A percentile compares a stretch with the other conserved stretches of the same genome.
phyloP scores from a whole-genome alignment of 2,797 vertebrate species.

The Mycteria americana region DNA sequence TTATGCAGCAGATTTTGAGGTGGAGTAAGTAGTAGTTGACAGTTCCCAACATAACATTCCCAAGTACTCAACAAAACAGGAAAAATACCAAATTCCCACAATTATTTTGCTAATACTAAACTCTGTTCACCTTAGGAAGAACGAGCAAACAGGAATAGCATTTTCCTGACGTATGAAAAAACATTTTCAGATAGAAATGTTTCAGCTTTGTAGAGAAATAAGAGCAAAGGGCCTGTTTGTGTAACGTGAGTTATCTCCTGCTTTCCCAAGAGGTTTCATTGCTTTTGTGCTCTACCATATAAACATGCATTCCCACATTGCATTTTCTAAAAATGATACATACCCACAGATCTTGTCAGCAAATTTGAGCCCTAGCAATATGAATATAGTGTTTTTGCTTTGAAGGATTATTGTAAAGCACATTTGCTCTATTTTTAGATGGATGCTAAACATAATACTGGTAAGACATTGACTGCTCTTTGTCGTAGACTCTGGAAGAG shows the following conservation, averaged over 20 bases:
- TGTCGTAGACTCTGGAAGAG: neutral
- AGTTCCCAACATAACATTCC: neutral
- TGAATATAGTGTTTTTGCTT: neutral
- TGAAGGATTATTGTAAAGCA: neutral
- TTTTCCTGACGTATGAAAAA: slow-evolving; percentile 1
- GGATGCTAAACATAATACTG: neutral
- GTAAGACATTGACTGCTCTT: neutral
- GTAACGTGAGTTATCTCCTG: neutral
- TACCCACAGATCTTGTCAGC: slow-evolving; percentile 17
- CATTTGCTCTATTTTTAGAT: neutral
- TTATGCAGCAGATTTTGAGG: neutral
- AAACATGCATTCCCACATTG: neutral
- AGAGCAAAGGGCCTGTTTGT: slow-evolving; percentile 7
- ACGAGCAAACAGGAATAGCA: neutral
- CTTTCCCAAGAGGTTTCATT: slow-evolving; percentile 25
- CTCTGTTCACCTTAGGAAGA: neutral
- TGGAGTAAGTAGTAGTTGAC: neutral
- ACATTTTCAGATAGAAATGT: neutral
- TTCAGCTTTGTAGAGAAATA: neutral
- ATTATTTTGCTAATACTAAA: slow-evolving; percentile 32
- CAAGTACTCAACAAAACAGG: neutral
- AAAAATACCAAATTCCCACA: slow-evolving; percentile 31
- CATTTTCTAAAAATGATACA: neutral
- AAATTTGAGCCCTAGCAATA: neutral
- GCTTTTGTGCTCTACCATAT: neutral